Conservation (phyloP, 2,113 vertebrate genomes). For the Panurus biarmicus region DNA sequence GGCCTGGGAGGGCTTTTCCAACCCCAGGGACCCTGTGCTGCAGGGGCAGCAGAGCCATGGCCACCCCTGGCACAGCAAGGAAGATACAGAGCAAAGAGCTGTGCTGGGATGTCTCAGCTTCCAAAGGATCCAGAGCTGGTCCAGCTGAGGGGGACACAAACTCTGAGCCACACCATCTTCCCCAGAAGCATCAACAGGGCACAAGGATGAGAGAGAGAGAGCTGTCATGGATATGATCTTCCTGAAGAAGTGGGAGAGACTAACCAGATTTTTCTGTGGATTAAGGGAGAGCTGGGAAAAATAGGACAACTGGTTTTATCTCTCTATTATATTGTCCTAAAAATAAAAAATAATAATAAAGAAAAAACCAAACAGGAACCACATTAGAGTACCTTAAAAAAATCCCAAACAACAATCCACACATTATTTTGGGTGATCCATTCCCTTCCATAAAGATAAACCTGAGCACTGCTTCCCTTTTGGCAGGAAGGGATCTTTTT, state of each 20-base stretch:
- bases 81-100: not conserved
- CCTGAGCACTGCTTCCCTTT: not conserved
- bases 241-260: not conserved
- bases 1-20: not conserved
- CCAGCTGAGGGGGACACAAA: not conserved
- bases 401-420: not conserved
- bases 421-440: not conserved
- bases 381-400: not conserved
- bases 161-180: not conserved
- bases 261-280: not conserved
- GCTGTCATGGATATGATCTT: not conserved
- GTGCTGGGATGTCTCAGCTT: not conserved
- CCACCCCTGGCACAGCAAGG: not conserved
- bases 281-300: not conserved
- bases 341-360: not conserved
- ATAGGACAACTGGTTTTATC: not conserved
- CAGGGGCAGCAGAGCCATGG: not conserved
- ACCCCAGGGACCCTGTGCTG: not conserved
- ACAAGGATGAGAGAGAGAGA: not conserved
- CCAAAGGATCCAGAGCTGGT: not conserved
- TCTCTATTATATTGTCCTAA: not conserved
- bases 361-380: accelerated
- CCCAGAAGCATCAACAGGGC: not conserved
- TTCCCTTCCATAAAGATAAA: not conserved
- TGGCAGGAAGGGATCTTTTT: not conserved